Evolutionary conservation across 2,797 vertebrate genomes (phyloP), one percentile per base, ranked within the genome.

Genomic region (Xyrichtys novacula): DNA sequence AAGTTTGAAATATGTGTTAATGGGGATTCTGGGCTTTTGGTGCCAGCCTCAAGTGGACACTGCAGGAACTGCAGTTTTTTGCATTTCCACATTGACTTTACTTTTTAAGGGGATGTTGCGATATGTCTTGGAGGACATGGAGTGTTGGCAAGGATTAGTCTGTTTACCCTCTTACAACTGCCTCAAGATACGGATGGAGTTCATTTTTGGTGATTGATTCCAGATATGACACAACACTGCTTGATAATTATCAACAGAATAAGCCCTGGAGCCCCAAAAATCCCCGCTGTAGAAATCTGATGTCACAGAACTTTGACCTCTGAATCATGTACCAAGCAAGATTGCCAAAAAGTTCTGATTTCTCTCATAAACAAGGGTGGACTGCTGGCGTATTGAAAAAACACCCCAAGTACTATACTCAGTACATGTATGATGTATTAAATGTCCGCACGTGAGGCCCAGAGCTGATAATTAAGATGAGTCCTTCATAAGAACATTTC

Each of bases 171-270:
- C 26, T 44, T 44, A 52, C 6, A 58, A 58, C 25, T 73, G 43
- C 43, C 49, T 47, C 49, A 52, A 69, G 61, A 70, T n/a, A n/a
- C n/a, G n/a, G n/a, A n/a, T 54, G 22, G 26, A 80, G 69, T 63
- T 32, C 29, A 64, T 25, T 50, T 53, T 47, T 54, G 60, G 26
- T 79, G 78, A 81, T 74, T 2, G 38, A 44, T 75, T 83, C 79
- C 67, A 78, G 50, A 85, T 83, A 75, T 84, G 82, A 86, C 77
- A 75, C 76, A 81, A 57, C 62, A 76, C 12, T 50, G 3, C 65
- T 57, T 74, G 76, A 73, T 84, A 86, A 90, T 83, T 69, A 63
- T 74, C 88, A 90, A 84, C 81, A 85, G 88, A 86, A 71, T 74
- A 73, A 26, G 7, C 22, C 53, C 31, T 28, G 22, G 3, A 10